Evolutionary conservation across 2,888 invertebrate species (phyloP).

Genomic region (Gastracanthus pulcherrimus): DNA sequence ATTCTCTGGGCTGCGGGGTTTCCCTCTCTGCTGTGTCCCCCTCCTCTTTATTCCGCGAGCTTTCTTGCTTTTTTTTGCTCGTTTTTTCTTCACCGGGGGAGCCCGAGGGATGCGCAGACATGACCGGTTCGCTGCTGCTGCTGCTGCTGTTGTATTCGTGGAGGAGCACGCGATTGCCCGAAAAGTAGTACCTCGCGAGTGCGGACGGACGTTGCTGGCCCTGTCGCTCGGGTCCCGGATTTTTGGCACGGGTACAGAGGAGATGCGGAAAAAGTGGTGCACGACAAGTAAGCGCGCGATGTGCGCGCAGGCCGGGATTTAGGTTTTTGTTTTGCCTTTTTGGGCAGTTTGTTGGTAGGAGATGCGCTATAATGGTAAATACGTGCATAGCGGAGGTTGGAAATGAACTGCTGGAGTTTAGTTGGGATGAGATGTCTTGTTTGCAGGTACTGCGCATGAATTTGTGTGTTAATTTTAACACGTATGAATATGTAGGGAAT

Average conservation of each 20-base stretch:
- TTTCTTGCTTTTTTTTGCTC: slow-evolving; percentile 44
- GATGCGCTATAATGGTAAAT: neutral
- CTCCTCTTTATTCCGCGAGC: neutral
- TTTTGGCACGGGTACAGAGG: slow-evolving; percentile 18
- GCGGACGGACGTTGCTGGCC: too few species aligned
- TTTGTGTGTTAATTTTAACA: slow-evolving; percentile 1
- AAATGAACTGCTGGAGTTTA: too few species aligned
- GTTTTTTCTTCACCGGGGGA: too few species aligned
- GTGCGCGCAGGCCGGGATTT: neutral
- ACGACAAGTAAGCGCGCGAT: neutral
- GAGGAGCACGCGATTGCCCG: neutral
- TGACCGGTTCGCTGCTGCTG: neutral
- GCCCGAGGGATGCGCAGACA: too few species aligned
- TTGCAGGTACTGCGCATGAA: neutral
- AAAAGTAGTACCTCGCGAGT: too few species aligned
- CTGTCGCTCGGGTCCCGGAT: neutral
- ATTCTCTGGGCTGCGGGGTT: too few species aligned
- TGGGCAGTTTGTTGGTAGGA: neutral
- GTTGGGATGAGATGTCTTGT: too few species aligned
- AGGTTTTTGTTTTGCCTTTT: neutral
- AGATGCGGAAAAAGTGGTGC: neutral
- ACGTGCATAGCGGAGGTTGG: neutral
- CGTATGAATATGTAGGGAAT: neutral
- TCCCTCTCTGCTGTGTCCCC: too few species aligned
- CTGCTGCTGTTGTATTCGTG: neutral